Evolutionary conservation across 2,888 invertebrate species (phyloP).

Genomic region (Cremastinae sp.): DNA sequence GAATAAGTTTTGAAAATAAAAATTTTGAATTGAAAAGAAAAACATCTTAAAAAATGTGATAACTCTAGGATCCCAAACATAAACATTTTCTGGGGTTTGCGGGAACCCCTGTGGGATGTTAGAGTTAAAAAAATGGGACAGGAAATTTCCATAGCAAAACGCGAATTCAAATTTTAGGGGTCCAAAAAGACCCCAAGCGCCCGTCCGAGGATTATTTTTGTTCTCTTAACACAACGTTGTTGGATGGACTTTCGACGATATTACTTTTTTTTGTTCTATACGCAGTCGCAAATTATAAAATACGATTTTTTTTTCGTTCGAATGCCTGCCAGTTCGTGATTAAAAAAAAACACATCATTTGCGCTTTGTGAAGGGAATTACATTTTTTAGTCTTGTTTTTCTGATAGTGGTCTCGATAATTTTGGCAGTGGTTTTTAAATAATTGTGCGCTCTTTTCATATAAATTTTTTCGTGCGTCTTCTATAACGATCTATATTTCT

Average conservation of each 20-base stretch:
- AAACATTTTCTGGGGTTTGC: too few species aligned
- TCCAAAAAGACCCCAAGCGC: too few species aligned
- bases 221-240: conserved; percentile 25
- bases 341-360: neutral
- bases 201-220: conserved; percentile 29
- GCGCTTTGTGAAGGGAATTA: neutral
- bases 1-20: too few species aligned
- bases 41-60: too few species aligned
- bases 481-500: neutral
- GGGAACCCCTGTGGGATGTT: too few species aligned
- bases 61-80: too few species aligned
- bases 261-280: conserved; percentile 38
- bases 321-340: neutral
- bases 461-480: neutral
- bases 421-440: conserved; percentile 60
- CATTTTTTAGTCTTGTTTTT: conserved; percentile 12
- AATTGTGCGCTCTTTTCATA: conserved; percentile 12
- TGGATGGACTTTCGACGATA: conserved; percentile 59
- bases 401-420: conserved; percentile 47
- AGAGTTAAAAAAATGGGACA: too few species aligned
- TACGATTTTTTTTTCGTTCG: conserved; percentile 39
- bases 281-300: conserved; percentile 38
- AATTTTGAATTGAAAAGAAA: too few species aligned
- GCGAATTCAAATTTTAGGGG: too few species aligned
- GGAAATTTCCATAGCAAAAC: too few species aligned